These are phyloP conservation scores for Sialis lutaria DNA, from an alignment of 2,888 invertebrate species.

Conservation along the genomic window DNA sequence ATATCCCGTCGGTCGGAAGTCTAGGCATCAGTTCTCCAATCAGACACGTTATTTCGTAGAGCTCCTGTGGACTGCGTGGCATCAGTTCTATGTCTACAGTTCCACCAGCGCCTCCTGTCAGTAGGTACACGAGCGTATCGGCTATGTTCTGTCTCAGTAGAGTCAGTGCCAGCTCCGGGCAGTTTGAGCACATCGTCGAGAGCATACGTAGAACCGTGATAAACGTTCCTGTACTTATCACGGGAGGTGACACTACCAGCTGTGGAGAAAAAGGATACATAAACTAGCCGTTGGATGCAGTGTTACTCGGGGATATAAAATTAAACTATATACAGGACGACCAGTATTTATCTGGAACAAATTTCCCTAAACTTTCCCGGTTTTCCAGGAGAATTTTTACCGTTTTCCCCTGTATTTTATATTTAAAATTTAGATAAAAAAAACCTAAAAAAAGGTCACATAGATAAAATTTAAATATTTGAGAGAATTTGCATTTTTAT, in stretches of 20 bases:
- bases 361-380: too few species aligned
- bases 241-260: constrained; percentile 87
- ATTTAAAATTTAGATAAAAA: too few species aligned
- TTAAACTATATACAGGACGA: neutral
- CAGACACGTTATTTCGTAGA: constrained; percentile 92
- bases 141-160: constrained; percentile 90
- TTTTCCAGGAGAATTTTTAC: too few species aligned
- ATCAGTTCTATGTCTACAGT: constrained; percentile 64
- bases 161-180: constrained; percentile 83
- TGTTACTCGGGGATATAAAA: neutral
- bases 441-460: too few species aligned
- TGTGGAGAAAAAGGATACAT: constrained; percentile 21
- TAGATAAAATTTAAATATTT: too few species aligned
- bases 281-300: neutral
- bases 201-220: constrained; percentile 92
- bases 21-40: constrained; percentile 97
- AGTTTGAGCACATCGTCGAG: constrained; percentile 89
- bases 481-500: too few species aligned
- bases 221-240: constrained; percentile 87
- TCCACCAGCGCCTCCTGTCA: constrained; percentile 69
- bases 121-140: constrained; percentile 81
- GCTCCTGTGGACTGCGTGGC: constrained; percentile 83
- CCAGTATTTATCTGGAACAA: too few species aligned
- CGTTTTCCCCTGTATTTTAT: too few species aligned
- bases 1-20: constrained; percentile 87